These are phyloP conservation scores for Hydraecia micacea DNA, from an alignment of 2,888 invertebrate genomes.

Conservation along the genomic window DNA sequence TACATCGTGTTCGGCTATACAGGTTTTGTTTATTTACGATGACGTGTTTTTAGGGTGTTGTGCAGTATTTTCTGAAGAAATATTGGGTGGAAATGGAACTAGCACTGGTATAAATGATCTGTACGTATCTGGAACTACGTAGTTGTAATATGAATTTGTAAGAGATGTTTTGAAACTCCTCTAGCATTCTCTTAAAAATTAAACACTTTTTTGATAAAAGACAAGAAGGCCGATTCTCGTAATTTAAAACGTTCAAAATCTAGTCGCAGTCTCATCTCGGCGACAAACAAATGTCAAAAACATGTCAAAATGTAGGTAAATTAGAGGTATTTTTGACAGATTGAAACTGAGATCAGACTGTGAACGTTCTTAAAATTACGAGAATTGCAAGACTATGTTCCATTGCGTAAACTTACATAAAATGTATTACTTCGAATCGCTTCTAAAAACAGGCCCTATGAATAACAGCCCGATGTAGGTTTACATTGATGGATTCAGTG, in stretches of 20 bases:
- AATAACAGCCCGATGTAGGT: too few species aligned
- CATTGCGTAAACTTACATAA: background rate
- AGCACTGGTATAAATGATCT: background rate
- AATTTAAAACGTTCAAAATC: too few species aligned
- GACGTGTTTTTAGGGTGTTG: slow-evolving; percentile 13
- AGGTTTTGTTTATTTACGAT: slow-evolving; percentile 35
- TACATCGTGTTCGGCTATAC: slow-evolving; percentile 25
- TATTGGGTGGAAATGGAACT: background rate
- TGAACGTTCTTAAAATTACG: too few species aligned
- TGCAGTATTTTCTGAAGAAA: slow-evolving; percentile 14
- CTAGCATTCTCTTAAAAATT: background rate
- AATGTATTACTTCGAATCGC: background rate
- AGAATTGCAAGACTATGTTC: background rate
- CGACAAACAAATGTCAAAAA: too few species aligned
- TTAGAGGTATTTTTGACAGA: too few species aligned
- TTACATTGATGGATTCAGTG: background rate
- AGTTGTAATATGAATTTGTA: background rate
- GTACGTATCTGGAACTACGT: too few species aligned
- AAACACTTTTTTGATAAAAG: background rate
- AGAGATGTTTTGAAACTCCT: background rate
- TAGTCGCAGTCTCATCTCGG: too few species aligned
- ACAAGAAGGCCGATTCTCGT: too few species aligned
- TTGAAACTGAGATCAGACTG: too few species aligned
- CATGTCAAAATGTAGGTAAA: too few species aligned
- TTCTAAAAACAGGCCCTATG: background rate